Conservation (phyloP, 2,797 vertebrate genomes). For the Rhinella marina region DNA sequence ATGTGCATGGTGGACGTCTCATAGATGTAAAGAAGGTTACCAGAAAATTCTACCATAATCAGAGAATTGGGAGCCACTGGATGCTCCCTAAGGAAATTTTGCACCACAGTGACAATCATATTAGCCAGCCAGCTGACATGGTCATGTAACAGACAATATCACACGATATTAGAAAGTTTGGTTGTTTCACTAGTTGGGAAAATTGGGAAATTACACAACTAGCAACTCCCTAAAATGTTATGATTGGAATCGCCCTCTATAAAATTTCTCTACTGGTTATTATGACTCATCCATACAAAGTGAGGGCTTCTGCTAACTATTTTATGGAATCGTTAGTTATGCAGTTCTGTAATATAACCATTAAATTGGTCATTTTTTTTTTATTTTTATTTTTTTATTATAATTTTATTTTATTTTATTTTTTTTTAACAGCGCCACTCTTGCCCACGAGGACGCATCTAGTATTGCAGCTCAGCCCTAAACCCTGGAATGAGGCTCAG, state of each 20-base stretch:
- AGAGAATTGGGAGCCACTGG: too few relatives aligned
- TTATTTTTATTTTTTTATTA: too few relatives aligned
- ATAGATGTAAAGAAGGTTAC: neutral
- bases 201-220: neutral
- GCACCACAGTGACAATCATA: neutral
- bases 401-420: too few relatives aligned
- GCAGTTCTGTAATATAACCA: neutral
- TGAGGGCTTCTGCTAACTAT: neutral
- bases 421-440: neutral
- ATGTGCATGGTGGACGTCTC: neutral
- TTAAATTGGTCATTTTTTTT: neutral
- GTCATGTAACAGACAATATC: conserved; percentile 9
- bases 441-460: neutral
- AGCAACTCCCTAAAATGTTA: neutral
- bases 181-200: neutral
- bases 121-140: neutral
- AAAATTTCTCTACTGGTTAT: neutral
- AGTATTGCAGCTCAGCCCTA: neutral
- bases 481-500: neutral
- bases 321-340: neutral
- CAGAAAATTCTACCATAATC: neutral
- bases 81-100: neutral
- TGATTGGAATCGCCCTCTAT: too few relatives aligned
- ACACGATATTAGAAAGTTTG: neutral
- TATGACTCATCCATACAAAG: neutral